Conservation (phyloP, 2,888 invertebrate species). For the Mythimna loreyi region DNA sequence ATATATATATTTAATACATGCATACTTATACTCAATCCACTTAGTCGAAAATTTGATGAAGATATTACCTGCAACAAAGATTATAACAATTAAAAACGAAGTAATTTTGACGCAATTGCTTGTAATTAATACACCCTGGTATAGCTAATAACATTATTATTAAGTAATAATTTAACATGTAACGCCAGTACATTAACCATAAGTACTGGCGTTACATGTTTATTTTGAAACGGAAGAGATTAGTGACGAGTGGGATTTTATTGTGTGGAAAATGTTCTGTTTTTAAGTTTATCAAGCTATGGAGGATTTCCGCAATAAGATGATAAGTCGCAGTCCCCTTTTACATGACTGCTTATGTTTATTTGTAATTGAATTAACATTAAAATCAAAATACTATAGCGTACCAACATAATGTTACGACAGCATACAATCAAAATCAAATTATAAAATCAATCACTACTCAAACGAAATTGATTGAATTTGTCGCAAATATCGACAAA, state of each 20-base stretch:
- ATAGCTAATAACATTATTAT: constrained; percentile 13
- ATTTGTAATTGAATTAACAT: neutral
- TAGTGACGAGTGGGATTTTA: constrained; percentile 20
- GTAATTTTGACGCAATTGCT: constrained; percentile 16
- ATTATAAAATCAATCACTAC: neutral
- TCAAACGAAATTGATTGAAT: neutral
- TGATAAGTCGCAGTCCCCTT: neutral
- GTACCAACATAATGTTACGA: neutral
- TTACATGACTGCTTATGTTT: neutral
- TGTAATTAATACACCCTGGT: constrained; percentile 13
- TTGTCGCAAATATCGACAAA: constrained; percentile 1
- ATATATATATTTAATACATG: too few species aligned
- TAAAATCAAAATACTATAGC: neutral
- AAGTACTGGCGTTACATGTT: constrained; percentile 3
- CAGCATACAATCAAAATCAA: neutral
- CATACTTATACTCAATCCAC: constrained; percentile 56
- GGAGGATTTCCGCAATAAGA: constrained; percentile 16
- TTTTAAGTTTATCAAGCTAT: constrained; percentile 8
- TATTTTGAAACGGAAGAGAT: constrained; percentile 35
- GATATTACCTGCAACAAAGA: constrained; percentile 61
- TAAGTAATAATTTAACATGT: too few species aligned
- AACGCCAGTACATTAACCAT: neutral
- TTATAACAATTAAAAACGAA: constrained; percentile 45
- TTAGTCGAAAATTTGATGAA: constrained; percentile 29
- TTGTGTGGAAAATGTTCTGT: neutral